A percentile compares a stretch with the other conserved stretches of the same genome.
These are phyloP conservation scores for Larimichthys polyactis DNA, from an alignment of 2,113 vertebrate genomes.

Conservation along the genomic window DNA sequence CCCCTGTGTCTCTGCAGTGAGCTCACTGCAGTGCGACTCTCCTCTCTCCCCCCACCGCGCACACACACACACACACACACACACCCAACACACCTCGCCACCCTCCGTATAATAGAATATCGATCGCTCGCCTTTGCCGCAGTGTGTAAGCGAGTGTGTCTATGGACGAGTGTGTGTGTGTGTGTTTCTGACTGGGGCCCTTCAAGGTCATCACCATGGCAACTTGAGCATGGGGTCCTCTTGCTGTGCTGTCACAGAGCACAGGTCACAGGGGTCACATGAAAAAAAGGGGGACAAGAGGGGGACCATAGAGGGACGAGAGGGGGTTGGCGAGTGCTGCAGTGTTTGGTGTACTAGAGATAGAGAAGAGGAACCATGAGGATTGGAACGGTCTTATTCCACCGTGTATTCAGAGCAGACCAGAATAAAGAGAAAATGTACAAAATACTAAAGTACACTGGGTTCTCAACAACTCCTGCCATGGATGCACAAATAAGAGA, in stretches of 20 bases:
- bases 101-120: constrained; percentile 87
- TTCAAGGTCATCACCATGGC: constrained; percentile 86
- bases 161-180: constrained; percentile 50
- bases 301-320: constrained; percentile 44
- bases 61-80: neutral
- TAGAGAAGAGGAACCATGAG: constrained; percentile 43
- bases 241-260: constrained; percentile 71
- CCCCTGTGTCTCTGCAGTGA: constrained; percentile 78
- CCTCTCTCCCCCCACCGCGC: constrained; percentile 32
- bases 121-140: constrained; percentile 83
- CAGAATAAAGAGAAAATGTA: constrained; percentile 60
- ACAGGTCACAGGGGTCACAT: constrained; percentile 77
- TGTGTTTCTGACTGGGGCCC: constrained; percentile 67
- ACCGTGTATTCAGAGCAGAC: constrained; percentile 51
- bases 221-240: constrained; percentile 80
- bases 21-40: constrained; percentile 81
- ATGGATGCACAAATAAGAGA: constrained; percentile 22
- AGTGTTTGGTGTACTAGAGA: constrained; percentile 44
- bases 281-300: constrained; percentile 51
- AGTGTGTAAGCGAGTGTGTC: constrained; percentile 77
- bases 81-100: constrained; percentile 42
- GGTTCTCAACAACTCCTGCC: constrained; percentile 29
- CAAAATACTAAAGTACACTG: constrained; percentile 18
- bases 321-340: constrained; percentile 64
- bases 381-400: constrained; percentile 43